Evolutionary conservation across 2,888 invertebrate species (phyloP).

Genomic region (Epirrita christyi): DNA sequence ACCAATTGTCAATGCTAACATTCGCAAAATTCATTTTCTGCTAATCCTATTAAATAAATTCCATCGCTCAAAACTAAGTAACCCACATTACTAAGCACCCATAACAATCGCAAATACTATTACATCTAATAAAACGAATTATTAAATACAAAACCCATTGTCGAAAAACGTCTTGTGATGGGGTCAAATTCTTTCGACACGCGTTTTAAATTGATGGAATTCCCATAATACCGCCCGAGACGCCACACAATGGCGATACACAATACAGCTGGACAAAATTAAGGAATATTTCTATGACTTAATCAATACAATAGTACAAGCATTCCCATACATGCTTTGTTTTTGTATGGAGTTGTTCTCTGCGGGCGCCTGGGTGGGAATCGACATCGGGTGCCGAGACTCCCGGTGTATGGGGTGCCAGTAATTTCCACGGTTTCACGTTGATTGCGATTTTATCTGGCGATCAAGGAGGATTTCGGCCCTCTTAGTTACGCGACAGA

Average conservation of each 20-base stretch:
- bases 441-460: constrained; percentile 82
- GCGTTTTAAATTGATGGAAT: constrained; percentile 79
- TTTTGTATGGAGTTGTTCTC: constrained; percentile 64
- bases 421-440: constrained; percentile 67
- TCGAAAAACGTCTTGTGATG: constrained; percentile 49
- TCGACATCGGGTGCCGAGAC: constrained; percentile 69
- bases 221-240: constrained; percentile 80
- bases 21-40: constrained; percentile 13
- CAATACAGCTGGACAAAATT: constrained; percentile 58
- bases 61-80: constrained; percentile 13
- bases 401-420: constrained; percentile 41
- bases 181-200: constrained; percentile 69
- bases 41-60: constrained; percentile 25
- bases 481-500: constrained; percentile 48
- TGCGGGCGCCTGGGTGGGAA: constrained; percentile 70
- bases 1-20: constrained; percentile 18
- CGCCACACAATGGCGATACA: constrained; percentile 53
- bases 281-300: constrained; percentile 76
- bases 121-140: constrained; percentile 66
- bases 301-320: constrained; percentile 78
- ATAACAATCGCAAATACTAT: constrained; percentile 70
- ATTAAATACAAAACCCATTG: constrained; percentile 72
- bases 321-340: constrained; percentile 79
- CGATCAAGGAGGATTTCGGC: constrained; percentile 71
- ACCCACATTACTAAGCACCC: constrained; percentile 52